A percentile compares a stretch with the other conserved stretches of the same genome.
Evolutionary conservation across 1,140 invertebrate species (phyloP).

Genomic region (Euura lappo): DNA sequence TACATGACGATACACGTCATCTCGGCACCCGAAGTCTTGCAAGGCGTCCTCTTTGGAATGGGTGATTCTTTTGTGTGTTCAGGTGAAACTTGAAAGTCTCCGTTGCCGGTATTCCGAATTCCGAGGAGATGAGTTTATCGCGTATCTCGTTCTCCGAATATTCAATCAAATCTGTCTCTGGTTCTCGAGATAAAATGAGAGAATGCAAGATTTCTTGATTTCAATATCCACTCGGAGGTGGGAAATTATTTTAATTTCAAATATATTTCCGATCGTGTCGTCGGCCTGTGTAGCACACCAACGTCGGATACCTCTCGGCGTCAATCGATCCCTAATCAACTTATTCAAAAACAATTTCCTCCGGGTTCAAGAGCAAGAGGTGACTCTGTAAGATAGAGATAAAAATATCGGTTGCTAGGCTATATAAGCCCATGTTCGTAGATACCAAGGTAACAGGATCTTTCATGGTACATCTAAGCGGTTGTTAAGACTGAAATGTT

Average conservation of each 20-base stretch:
- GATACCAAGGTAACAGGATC: slow-evolving; percentile 3
- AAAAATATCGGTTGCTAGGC: neutral
- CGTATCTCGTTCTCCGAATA: neutral
- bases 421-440: neutral
- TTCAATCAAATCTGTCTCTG: neutral
- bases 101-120: neutral
- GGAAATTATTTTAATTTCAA: neutral
- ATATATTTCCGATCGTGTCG: neutral
- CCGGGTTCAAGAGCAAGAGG: neutral
- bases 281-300: too few relatives aligned
- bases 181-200: neutral
- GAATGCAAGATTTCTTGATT: neutral
- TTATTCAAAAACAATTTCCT: slow-evolving; percentile 6
- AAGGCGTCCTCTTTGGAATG: neutral
- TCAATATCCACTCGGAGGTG: neutral
- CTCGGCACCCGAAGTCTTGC: neutral
- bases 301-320: neutral
- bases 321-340: neutral
- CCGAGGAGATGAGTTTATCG: neutral
- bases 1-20: neutral
- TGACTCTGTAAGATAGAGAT: neutral
- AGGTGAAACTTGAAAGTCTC: neutral
- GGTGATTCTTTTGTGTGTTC: neutral
- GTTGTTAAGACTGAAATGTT: slow-evolving; percentile 5
- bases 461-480: neutral